Evolutionary conservation across 1,140 invertebrate genomes (phyloP).

Genomic region (Meloidogyne exigua): DNA sequence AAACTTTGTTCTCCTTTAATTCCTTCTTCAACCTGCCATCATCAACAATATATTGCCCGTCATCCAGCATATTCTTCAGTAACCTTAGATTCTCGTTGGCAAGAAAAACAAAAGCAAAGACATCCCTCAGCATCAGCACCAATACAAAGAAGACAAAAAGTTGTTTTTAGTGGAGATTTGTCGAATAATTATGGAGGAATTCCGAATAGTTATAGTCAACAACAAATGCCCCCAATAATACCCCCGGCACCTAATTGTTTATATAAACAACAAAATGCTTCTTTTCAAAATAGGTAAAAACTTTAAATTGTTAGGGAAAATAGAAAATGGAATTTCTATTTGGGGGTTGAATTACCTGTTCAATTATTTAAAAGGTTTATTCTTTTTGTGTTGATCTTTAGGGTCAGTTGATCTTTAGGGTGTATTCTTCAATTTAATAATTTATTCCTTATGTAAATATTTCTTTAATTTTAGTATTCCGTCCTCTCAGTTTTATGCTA

Average conservation of each 20-base stretch:
- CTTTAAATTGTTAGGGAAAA: too few species aligned
- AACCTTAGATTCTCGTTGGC: slow-evolving; percentile 23
- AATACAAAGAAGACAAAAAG: slow-evolving; percentile 8
- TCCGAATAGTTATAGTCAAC: neutral
- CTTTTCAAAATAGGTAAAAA: slow-evolving; percentile 12
- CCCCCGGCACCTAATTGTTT: neutral
- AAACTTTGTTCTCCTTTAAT: neutral
- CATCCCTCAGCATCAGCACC: slow-evolving; percentile 17
- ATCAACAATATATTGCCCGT: slow-evolving; percentile 18
- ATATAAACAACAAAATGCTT: slow-evolving; percentile 11
- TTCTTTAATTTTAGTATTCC: neutral
- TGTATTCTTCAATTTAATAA: too few species aligned
- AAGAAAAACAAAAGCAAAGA: neutral
- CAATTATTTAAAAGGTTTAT: too few species aligned
- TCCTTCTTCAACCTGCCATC: neutral
- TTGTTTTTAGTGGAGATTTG: neutral
- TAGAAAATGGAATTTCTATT: too few species aligned
- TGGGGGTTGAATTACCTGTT: too few species aligned
- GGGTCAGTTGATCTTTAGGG: too few species aligned
- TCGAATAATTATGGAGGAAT: neutral
- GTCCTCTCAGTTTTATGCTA: neutral
- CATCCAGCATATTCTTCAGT: slow-evolving; percentile 31
- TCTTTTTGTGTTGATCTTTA: too few species aligned
- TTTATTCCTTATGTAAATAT: too few species aligned
- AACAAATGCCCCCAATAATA: slow-evolving; percentile 4